phyloP scores from a whole-genome alignment of 2,113 vertebrate species.

The Delphinus delphis region DNA sequence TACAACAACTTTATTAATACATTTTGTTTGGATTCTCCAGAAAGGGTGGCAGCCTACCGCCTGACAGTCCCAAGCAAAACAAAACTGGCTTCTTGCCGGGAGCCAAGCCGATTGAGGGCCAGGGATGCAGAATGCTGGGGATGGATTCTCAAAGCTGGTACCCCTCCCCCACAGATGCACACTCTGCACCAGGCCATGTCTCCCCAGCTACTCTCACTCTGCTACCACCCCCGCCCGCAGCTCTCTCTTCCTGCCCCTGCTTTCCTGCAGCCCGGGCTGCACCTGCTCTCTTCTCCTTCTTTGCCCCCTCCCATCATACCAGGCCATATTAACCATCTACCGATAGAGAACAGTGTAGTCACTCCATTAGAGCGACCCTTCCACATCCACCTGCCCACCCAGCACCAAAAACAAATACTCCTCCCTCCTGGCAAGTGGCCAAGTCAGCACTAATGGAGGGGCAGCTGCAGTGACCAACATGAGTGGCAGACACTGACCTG shows the following conservation, averaged over 20 bases:
- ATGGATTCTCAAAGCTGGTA: background rate
- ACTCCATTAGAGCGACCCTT: background rate
- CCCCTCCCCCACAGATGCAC: background rate
- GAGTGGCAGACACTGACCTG: background rate
- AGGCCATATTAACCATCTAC: background rate
- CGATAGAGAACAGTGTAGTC: background rate
- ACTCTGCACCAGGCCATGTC: background rate
- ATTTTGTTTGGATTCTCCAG: background rate
- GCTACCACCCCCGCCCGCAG: background rate
- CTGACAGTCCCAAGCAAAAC: constrained; percentile 10
- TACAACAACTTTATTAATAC: background rate
- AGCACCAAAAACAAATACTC: background rate
- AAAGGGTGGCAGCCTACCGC: background rate
- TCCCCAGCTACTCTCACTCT: background rate
- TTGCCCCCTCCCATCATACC: background rate
- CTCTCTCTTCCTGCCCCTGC: background rate
- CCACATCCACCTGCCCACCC: background rate
- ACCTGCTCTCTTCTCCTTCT: background rate
- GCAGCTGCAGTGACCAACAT: background rate
- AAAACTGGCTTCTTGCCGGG: background rate
- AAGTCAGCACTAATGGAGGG: background rate
- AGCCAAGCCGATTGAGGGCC: background rate
- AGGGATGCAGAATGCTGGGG: background rate
- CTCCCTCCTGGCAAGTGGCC: background rate
- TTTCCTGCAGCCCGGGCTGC: background rate